Conservation (phyloP, 2,113 vertebrate genomes). For the Guaruba guarouba region DNA sequence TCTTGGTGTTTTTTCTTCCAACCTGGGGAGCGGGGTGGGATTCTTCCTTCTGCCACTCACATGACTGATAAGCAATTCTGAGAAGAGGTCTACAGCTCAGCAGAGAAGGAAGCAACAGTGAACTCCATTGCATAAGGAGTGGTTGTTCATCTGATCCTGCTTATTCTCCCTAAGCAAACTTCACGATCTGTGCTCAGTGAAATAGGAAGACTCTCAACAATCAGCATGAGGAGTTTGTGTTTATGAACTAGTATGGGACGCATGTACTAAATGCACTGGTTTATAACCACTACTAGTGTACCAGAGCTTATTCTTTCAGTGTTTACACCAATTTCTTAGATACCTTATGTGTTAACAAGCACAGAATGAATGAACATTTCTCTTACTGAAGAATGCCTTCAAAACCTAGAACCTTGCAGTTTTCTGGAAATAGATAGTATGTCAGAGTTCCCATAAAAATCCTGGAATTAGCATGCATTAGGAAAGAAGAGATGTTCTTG, state of each 20-base stretch:
- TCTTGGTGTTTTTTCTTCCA: background rate
- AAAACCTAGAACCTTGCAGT: background rate
- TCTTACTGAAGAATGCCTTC: background rate
- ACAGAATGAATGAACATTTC: background rate
- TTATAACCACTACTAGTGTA: background rate
- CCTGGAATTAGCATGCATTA: background rate
- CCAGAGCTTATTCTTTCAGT: background rate
- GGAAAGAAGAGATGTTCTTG: background rate
- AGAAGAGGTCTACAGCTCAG: background rate
- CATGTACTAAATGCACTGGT: background rate
- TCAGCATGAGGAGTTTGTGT: background rate
- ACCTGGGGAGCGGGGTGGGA: background rate
- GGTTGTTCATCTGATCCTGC: background rate
- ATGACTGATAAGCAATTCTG: conserved; percentile 4
- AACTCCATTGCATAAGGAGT: background rate
- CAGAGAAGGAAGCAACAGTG: background rate
- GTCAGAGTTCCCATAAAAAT: background rate
- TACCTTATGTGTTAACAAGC: background rate
- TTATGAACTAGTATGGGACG: background rate
- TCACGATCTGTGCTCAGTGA: background rate
- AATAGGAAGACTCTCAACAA: background rate
- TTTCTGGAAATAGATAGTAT: background rate
- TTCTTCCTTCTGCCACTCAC: background rate
- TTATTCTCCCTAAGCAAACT: background rate
- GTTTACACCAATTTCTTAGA: background rate